Conservation (phyloP, 1,140 invertebrate genomes). For the Drosophila melanogaster region Release_6_plus_ISO1_MT NT_033779.5:18458001-18458500, state of each 20-base stretch:
- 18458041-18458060: slow-evolving; percentile 46
- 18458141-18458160: neutral
- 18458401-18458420: slow-evolving; percentile 15
- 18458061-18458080: neutral
- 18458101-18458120: neutral
- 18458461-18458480: slow-evolving; percentile 56
- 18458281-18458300: neutral
- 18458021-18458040: slow-evolving; percentile 47
- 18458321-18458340: slow-evolving; percentile 5
- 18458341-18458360: slow-evolving; percentile 44
- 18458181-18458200: no score
- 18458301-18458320: slow-evolving; percentile 17
- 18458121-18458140: no score
- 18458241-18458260: no score
- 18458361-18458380: slow-evolving; percentile 20
- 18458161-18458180: neutral
- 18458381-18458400: slow-evolving; percentile 7
- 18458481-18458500: slow-evolving; percentile 84
- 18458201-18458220: neutral
- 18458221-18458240: neutral
- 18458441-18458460: slow-evolving; percentile 3
- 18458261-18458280: neutral
- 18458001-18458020: slow-evolving; percentile 31
- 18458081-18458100: slow-evolving; percentile 8
- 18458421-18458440: slow-evolving; percentile 38